A percentile compares a stretch with the other conserved stretches of the same genome.
Conservation (phyloP, 2,888 invertebrate species). For the Oscheius sp. region DNA sequence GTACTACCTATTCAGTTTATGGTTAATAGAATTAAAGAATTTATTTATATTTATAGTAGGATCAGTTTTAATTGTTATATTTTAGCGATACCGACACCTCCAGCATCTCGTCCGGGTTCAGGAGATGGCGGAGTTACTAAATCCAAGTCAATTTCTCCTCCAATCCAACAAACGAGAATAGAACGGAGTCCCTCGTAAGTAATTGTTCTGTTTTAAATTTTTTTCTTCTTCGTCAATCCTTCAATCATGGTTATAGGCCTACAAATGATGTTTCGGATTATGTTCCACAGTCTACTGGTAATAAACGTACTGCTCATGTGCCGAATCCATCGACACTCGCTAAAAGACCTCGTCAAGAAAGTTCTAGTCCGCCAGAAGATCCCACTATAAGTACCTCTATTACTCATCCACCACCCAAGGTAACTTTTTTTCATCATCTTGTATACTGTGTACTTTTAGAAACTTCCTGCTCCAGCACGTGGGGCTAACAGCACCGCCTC, state of each 20-base stretch:
- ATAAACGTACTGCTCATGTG: constrained; percentile 51
- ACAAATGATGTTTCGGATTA: constrained; percentile 11
- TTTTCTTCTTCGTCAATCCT: too few relatives aligned
- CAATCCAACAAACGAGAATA: constrained; percentile 8
- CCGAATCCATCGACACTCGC: constrained; percentile 2
- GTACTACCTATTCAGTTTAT: too few relatives aligned
- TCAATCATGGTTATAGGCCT: constrained; percentile 4
- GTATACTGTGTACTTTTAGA: constrained; percentile 4
- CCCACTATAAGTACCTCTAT: constrained; percentile 46
- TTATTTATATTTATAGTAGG: not conserved
- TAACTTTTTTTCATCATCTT: not conserved
- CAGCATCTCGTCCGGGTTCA: constrained; percentile 36
- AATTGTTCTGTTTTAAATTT: not conserved
- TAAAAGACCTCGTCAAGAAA: constrained; percentile 53
- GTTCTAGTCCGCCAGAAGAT: constrained; percentile 57
- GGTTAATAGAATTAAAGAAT: too few relatives aligned
- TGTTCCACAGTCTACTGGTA: not conserved
- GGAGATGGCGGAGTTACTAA: constrained; percentile 7
- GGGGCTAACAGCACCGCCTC: constrained; percentile 31
- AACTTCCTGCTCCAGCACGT: constrained; percentile 11
- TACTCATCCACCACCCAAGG: constrained; percentile 3
- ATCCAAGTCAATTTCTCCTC: constrained; percentile 25
- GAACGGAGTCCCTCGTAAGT: constrained; percentile 22
- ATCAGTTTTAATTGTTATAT: too few relatives aligned
- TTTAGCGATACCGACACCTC: constrained; percentile 38